A percentile compares a stretch with the other conserved stretches of the same genome.
Conservation (phyloP, 2,113 vertebrate genomes). For the Eolophus roseicapilla region DNA sequence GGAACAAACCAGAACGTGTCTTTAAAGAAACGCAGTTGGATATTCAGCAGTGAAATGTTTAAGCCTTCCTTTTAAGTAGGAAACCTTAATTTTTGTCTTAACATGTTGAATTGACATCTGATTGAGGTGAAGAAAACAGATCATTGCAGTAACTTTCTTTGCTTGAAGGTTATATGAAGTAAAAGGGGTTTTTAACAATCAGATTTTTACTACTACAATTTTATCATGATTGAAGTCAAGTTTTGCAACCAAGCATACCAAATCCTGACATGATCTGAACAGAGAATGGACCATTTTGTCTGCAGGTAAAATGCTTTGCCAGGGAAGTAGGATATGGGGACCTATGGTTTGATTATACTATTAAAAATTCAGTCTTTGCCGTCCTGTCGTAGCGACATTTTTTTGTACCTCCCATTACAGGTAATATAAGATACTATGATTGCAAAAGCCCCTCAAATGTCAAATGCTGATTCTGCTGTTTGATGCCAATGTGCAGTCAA, state of each 20-base stretch:
- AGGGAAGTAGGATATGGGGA: not conserved
- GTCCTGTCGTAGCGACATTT: not conserved
- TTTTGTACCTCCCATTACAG: slow-evolving; percentile 30
- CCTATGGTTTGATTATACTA: not conserved
- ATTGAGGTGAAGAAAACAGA: not conserved
- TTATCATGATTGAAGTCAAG: not conserved
- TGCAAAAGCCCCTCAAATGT: slow-evolving; percentile 40
- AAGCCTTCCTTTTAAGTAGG: not conserved
- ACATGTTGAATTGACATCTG: not conserved
- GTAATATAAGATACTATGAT: not conserved
- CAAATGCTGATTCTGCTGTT: slow-evolving; percentile 33
- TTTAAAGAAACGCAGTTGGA: not conserved
- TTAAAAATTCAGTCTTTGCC: not conserved
- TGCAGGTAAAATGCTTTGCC: not conserved
- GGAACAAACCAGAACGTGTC: not conserved
- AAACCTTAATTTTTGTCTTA: not conserved
- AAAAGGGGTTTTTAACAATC: not conserved
- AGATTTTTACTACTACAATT: not conserved
- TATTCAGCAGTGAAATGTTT: not conserved
- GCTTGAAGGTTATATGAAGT: not conserved
- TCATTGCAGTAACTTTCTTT: not conserved
- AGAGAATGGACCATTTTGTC: not conserved
- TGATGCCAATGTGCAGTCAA: slow-evolving; percentile 5
- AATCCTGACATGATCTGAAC: not conserved
- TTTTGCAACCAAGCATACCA: not conserved